These are phyloP conservation scores for Cryptocephalus primarius DNA, from an alignment of 2,888 invertebrate species.

Conservation along the genomic window DNA sequence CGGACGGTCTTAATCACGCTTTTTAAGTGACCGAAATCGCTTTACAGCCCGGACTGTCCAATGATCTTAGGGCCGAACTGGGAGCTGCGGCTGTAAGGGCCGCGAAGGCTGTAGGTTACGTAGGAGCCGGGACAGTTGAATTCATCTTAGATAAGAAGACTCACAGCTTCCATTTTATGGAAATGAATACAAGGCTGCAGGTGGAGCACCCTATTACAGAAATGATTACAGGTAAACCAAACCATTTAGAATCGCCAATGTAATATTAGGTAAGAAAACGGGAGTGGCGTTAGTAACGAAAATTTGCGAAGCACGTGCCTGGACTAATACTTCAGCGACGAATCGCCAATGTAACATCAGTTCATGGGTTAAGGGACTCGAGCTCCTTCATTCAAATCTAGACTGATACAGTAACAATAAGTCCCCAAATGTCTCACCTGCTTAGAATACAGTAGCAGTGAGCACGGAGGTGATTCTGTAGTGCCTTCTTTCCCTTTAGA, in stretches of 20 bases:
- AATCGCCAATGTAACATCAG: too few species aligned
- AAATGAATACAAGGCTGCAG: conserved; percentile 96
- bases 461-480: too few species aligned
- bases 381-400: too few species aligned
- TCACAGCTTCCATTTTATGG: conserved; percentile 96
- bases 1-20: neutral
- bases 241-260: too few species aligned
- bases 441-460: too few species aligned
- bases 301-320: too few species aligned
- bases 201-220: conserved; percentile 97
- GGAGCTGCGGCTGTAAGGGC: conserved; percentile 90
- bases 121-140: conserved; percentile 97
- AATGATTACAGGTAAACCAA: conserved; percentile 72
- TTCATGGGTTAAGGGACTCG: too few species aligned
- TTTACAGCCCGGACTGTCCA: conserved; percentile 69
- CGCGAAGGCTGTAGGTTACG: conserved; percentile 90
- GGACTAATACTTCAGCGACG: too few species aligned
- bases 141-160: conserved; percentile 84
- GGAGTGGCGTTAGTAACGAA: too few species aligned
- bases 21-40: neutral
- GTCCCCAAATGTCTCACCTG: too few species aligned
- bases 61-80: conserved; percentile 60
- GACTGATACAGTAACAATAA: too few species aligned
- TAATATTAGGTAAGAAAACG: neutral
- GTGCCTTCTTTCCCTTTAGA: too few species aligned